These are phyloP conservation scores for Ctenopoma kingsleyae DNA, from an alignment of 2,797 vertebrate genomes.

Conservation along the genomic window DNA sequence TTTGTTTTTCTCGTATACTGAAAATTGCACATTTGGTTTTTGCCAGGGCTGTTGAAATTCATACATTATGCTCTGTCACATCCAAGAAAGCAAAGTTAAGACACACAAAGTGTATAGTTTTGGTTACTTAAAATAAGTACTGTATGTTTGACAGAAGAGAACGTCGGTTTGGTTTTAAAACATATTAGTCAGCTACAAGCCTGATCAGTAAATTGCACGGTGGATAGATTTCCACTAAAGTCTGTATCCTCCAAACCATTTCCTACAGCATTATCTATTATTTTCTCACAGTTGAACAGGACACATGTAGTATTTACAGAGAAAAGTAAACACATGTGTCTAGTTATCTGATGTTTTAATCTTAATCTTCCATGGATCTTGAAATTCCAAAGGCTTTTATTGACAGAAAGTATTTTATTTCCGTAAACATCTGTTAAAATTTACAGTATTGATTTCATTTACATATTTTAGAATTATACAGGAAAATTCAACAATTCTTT, in stretches of 20 bases:
- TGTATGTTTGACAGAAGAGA: conserved; percentile 51
- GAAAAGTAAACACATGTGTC: conserved; percentile 23
- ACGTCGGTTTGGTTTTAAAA: conserved; percentile 55
- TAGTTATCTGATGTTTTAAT: conserved; percentile 66
- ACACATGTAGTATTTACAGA: conserved; percentile 47
- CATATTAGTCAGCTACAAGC: conserved; percentile 36
- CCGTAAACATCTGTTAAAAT: conserved; percentile 73
- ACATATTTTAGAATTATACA: not conserved
- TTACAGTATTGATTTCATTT: conserved; percentile 48
- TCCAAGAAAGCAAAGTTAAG: conserved; percentile 29
- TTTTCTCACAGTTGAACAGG: conserved; percentile 47
- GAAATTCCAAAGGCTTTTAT: conserved; percentile 63
- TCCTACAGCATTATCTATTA: conserved; percentile 25
- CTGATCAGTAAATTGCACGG: conserved; percentile 48
- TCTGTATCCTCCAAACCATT: conserved; percentile 32
- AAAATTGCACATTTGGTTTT: conserved; percentile 46
- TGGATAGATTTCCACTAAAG: conserved; percentile 52
- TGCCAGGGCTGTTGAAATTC: conserved; percentile 41
- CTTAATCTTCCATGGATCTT: conserved; percentile 65
- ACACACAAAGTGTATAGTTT: conserved; percentile 35
- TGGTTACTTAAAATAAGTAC: conserved; percentile 44
- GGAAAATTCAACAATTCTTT: not conserved
- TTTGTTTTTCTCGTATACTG: conserved; percentile 49
- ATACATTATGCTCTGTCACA: conserved; percentile 43
- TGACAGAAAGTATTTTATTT: conserved; percentile 49